These are phyloP conservation scores for Adoxophyes honmai DNA, from an alignment of 1,140 invertebrate genomes.

Conservation along the genomic window DNA sequence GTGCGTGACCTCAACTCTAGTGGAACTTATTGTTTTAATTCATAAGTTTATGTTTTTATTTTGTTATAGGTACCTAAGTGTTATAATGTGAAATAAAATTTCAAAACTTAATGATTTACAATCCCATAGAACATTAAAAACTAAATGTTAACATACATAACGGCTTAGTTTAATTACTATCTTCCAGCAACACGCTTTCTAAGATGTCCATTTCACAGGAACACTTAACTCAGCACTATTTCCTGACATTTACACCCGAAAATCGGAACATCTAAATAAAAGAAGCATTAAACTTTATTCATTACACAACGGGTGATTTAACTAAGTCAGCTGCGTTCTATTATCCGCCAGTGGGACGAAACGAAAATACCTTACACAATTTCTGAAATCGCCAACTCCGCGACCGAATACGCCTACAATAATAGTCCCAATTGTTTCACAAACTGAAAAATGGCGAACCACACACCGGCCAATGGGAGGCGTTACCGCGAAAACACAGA, in stretches of 20 bases:
- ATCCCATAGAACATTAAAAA: no score
- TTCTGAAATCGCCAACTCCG: constrained; percentile 37
- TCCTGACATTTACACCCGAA: not conserved
- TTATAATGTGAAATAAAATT: no score
- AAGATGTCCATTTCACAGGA: constrained; percentile 6
- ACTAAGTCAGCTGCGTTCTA: constrained; percentile 32
- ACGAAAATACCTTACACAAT: constrained; percentile 45
- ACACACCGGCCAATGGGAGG: constrained; percentile 58
- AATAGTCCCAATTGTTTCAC: constrained; percentile 62
- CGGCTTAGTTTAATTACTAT: not conserved
- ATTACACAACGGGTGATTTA: constrained; percentile 28
- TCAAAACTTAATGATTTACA: no score
- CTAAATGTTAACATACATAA: no score
- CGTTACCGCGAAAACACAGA: constrained; percentile 39
- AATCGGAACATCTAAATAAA: not conserved
- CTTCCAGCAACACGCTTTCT: not conserved
- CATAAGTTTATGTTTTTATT: no score
- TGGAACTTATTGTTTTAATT: no score
- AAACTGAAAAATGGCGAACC: constrained; percentile 68
- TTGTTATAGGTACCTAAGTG: no score
- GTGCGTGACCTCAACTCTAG: no score
- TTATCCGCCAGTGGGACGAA: constrained; percentile 23
- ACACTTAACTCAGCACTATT: constrained; percentile 1
- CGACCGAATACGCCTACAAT: constrained; percentile 57
- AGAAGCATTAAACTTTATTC: constrained; percentile 23